A percentile compares a stretch with the other conserved stretches of the same genome.
Evolutionary conservation across 2,797 vertebrate genomes (phyloP).

Genomic region (Octomys mimax): DNA sequence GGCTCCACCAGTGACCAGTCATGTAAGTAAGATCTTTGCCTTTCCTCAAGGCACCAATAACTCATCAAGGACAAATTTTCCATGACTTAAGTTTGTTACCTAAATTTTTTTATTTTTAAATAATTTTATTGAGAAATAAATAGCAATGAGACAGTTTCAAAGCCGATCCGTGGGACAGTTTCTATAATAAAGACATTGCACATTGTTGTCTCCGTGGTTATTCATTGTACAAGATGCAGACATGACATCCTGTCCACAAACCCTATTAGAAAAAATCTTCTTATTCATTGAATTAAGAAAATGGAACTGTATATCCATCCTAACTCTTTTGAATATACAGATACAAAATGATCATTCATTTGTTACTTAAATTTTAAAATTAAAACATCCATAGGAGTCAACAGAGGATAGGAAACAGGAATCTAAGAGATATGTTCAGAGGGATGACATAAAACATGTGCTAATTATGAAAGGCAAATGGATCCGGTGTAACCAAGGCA

Average conservation of each 20-base stretch:
- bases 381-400: neutral
- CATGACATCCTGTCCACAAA: no score
- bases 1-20: neutral
- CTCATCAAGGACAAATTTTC: constrained; percentile 26
- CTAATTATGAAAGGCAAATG: neutral
- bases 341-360: neutral
- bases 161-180: no score
- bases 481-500: neutral
- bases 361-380: constrained; percentile 2
- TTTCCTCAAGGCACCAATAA: neutral
- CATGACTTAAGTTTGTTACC: neutral
- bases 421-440: neutral
- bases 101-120: no score
- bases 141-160: no score
- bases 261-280: no score
- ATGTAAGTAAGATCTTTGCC: neutral
- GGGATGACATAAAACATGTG: neutral
- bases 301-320: no score
- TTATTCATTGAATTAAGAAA: no score
- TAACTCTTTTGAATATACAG: no score
- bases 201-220: no score
- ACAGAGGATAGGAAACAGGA: neutral
- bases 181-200: no score
- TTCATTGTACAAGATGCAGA: no score
- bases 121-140: no score